Evolutionary conservation across 2,888 invertebrate genomes (phyloP).

Genomic region (Drosophila atripex): DNA sequence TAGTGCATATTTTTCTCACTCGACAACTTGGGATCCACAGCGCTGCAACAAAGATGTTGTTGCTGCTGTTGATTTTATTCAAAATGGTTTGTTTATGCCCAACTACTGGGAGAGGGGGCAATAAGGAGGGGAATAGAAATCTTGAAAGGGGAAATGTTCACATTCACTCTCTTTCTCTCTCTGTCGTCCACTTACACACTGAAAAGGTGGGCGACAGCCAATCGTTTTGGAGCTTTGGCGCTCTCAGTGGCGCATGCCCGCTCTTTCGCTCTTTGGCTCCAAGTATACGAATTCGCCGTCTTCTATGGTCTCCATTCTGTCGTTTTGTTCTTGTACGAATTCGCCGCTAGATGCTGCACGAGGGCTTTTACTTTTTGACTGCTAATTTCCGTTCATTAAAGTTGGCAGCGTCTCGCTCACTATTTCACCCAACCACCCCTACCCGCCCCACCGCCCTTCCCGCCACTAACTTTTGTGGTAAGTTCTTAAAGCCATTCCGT

Average conservation of each 20-base stretch:
- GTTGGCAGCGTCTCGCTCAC: constrained; percentile 61
- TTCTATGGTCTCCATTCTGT: not conserved
- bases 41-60: constrained; percentile 45
- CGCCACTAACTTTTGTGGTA: constrained; percentile 7
- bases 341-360: constrained; percentile 44
- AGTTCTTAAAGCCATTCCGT: constrained; percentile 64
- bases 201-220: constrained; percentile 47
- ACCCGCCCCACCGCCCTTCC: not conserved
- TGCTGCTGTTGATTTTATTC: constrained; percentile 72
- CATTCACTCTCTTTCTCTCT: constrained; percentile 13
- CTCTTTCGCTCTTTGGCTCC: constrained; percentile 30
- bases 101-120: constrained; percentile 40
- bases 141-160: constrained; percentile 59
- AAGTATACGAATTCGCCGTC: not conserved
- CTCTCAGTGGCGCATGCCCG: constrained; percentile 70
- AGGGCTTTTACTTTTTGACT: constrained; percentile 58
- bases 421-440: constrained; percentile 43
- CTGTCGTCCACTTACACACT: constrained; percentile 43
- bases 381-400: constrained; percentile 81
- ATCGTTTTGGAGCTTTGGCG: constrained; percentile 63
- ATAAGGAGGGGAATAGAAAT: constrained; percentile 11
- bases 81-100: constrained; percentile 79
- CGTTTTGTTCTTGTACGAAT: constrained; percentile 31
- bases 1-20: constrained; percentile 25
- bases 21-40: constrained; percentile 70